These are phyloP conservation scores for Stictonetta naevosa DNA, from an alignment of 2,113 vertebrate species.

Conservation along the genomic window DNA sequence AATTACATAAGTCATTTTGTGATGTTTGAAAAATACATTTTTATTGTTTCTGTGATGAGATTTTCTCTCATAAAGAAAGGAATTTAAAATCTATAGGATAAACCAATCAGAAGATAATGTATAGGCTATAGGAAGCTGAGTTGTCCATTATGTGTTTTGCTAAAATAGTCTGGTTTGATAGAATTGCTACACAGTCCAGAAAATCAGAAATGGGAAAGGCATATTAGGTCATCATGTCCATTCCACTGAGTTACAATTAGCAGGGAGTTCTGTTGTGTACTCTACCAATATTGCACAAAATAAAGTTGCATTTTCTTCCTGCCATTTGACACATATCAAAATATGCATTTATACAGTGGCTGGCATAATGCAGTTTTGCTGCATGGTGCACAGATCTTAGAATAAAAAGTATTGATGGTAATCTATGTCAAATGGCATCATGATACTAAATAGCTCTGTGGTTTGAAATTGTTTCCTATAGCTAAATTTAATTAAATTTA, in stretches of 20 bases:
- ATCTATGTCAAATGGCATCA: not conserved
- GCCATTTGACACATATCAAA: not conserved
- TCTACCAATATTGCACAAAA: not conserved
- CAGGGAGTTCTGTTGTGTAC: not conserved
- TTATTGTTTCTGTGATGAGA: not conserved
- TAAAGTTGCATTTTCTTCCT: rapidly evolving
- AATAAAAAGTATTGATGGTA: not conserved
- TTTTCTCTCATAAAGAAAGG: not conserved
- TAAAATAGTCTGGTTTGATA: not conserved
- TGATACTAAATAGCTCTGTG: not conserved
- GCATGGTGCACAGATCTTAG: not conserved
- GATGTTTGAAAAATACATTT: not conserved
- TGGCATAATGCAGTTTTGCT: not conserved
- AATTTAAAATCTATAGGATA: not conserved
- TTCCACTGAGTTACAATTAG: not conserved
- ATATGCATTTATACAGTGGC: not conserved
- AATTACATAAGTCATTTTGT: not conserved
- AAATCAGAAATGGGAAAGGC: not conserved
- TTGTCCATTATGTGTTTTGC: not conserved
- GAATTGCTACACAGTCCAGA: not conserved
- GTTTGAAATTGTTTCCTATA: not conserved
- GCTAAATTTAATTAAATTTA: not conserved
- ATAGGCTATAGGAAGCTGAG: not conserved
- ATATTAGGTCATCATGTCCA: not conserved
- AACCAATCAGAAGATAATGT: not conserved